Evolutionary conservation across 2,113 vertebrate species (phyloP), one percentile per base, ranked within the genome.

Genomic region (Hemibagrus wyckioides): DNA sequence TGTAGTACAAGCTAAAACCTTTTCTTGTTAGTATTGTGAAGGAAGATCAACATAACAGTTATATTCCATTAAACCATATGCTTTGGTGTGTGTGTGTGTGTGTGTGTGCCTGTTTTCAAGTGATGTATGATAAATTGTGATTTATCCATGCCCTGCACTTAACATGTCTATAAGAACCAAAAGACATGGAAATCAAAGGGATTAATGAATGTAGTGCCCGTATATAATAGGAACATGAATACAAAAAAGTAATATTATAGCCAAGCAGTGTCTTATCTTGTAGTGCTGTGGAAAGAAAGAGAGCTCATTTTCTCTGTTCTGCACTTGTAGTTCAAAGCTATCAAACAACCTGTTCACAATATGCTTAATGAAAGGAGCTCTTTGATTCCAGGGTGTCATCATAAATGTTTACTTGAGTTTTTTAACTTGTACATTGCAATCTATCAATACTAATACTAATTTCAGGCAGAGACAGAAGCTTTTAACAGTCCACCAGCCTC

Each of bases 161-260:
- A 30, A 30, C n/a, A 30, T 69, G 30, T 69, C 6, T 69, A 69
- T 69, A 69, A 36, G 17, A 36, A 69, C 36, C 9, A 73, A 73
- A 41, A 73, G 69, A 41, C 33, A 39, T 36, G 36, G 9, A 41
- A 41, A 73, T 10, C 36, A n/a, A 48, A 76, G 44, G 13, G 5
- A 50, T 48, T 48, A n/a, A 76, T 48, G 44, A 50, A 76, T 15
- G 41, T 11, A 76, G 41, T 28, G 25, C 0, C 73, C n/a, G 41
- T 50, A 48, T 76, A 76, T 76, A 76, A 76, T n/a, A 50, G 44
- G 73, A 50, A 15, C 10, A 76, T 76, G 41, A 76, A 17, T 76
- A 25, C 28, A n/a, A 50, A 25, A n/a, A 76, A 28, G 73, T 48
- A 48, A 76, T 76, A 50, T 48, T 48, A 50, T 15, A 76, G 25